Base-by-base conservation (phyloP, 1,140 invertebrate species). In the Macrostomum lignano region DNA sequence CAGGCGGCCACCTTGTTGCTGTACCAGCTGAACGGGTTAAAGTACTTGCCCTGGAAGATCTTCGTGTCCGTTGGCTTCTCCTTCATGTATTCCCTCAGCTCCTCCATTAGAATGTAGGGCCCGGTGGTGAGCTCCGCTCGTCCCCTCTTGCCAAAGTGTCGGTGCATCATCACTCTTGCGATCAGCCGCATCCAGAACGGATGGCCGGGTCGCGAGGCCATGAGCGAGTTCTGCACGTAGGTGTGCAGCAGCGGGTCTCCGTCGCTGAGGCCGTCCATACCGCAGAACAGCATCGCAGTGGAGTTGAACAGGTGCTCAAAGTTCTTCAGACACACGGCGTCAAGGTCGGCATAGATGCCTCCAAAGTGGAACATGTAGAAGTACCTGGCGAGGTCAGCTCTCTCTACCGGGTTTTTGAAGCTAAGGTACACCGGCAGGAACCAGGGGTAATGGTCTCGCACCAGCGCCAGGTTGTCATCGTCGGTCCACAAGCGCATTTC, bases 331-430 rank as follows among this genome's bases (percentile, higher is more conserved):
- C 26, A 28, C 19, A 15, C 26, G 19, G 15, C 19, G 26, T 28
- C 26, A 5, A 28, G 26, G 9, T 28, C 26, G 15, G 26, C 19
- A 9, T 28, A 28, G 19, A 28, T 28, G 19, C 26, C 26, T 28
- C 26, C 26, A 17, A 15, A 28, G 19, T 28, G 26, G 19, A 28
- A 28, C 3, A 28, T 3, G 9, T 28, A 28, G 9, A 28, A 28
- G 19, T 28, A 28, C 19, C 26, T 28, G 9, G 14, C 19, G 3
- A 28, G 14, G 19, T 28, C 26, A 3, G 19, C 26, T 3, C 26
- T 14, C 15, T 28, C 15, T 15, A 28, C 19, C 26, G 26, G 3
- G 19, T 14, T 15, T 28, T 14, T 14, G 7, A 28, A 28, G 9
- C 26, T 28, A 9, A 15, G 15, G 9, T 28, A 28, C 3, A 28